These are phyloP conservation scores for Amblyjoppa fuscipennis DNA, from an alignment of 2,888 invertebrate genomes.

Conservation along the genomic window DNA sequence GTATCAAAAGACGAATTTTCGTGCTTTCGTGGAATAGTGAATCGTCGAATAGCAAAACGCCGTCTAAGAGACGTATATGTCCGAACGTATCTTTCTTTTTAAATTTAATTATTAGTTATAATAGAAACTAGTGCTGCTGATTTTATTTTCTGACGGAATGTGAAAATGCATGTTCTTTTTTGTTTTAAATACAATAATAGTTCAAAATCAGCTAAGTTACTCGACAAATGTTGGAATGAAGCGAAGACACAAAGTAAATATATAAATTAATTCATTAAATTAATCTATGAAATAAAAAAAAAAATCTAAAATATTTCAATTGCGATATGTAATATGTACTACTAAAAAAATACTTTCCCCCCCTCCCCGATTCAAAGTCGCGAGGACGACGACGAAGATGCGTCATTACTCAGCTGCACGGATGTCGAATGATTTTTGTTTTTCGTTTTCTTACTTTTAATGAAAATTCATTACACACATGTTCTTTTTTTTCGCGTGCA, in stretches of 20 bases:
- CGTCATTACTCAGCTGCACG: conserved; percentile 20
- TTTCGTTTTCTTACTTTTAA: conserved; percentile 17
- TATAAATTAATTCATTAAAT: not conserved
- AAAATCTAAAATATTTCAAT: conserved; percentile 15
- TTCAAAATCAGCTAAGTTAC: conserved; percentile 73
- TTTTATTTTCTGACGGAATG: conserved; percentile 30
- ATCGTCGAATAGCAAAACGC: conserved; percentile 30
- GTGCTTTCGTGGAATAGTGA: conserved; percentile 40
- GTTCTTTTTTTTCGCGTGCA: not conserved
- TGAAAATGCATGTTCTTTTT: conserved; percentile 35
- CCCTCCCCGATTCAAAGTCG: conserved; percentile 3
- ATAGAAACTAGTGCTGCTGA: conserved; percentile 69
- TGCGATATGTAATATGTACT: conserved; percentile 49
- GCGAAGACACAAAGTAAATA: not conserved
- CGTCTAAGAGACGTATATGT: conserved; percentile 24
- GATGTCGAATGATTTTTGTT: conserved; percentile 30
- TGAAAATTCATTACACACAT: conserved; percentile 27
- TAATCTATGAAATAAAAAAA: not conserved
- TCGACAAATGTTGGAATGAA: conserved; percentile 75
- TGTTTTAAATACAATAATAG: conserved; percentile 70
- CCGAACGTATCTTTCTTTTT: not conserved
- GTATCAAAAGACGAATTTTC: conserved; percentile 76
- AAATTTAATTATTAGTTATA: conserved; percentile 33
- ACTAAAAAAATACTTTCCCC: conserved; percentile 45
- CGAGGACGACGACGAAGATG: conserved; percentile 26